Base-by-base conservation (phyloP, 1,140 invertebrate species). In the Helicoverpa zea region DNA sequence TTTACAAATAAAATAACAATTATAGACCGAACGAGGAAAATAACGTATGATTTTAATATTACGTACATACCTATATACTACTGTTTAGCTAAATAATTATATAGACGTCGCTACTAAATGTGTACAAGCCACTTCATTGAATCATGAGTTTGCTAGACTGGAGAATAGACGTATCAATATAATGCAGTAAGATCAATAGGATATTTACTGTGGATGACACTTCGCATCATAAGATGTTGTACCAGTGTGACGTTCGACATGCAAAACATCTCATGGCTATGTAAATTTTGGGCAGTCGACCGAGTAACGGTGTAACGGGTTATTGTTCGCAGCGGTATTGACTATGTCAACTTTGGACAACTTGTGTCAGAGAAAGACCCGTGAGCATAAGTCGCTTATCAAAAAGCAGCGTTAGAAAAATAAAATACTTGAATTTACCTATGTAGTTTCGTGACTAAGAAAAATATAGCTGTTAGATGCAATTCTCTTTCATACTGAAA, bases 221-320 rank as follows among this genome's bases (percentile, higher is more conserved):
- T 64, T 64, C 4, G 14, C 43, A 78, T n/a, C 18, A 70, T 54
- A 12, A 18, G 16, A n/a, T 66, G 35, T 63, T 13, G 11, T 7
- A 61, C 11, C 14, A 23, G 61, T 9, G 35, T 43, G 35, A 43
- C 35, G 35, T 52, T 64, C 49, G 58, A 74, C 23, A 78, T 81
- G 64, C 56, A 63, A 63, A 81, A 78, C 51, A 66, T 79, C 70
- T 66, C 49, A 66, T 49, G 29, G 54, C 18, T 61, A 59, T 79
- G 76, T 79, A 73, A 75, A 79, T 79, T 43, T 82, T 82, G 29
- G 76, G 43, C 76, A 75, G 35, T 61, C 70, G 68, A 72, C 64
- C 81, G 64, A 66, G 14, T 77, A 64, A 79, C 75, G 63, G 64
- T 47, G 63, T 77, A 81, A 72, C 80, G 81, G 76, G 59, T 75